A percentile compares a stretch with the other conserved stretches of the same genome.
Conservation (phyloP, 2,113 vertebrate species). For the Aptenodytes patagonicus region DNA sequence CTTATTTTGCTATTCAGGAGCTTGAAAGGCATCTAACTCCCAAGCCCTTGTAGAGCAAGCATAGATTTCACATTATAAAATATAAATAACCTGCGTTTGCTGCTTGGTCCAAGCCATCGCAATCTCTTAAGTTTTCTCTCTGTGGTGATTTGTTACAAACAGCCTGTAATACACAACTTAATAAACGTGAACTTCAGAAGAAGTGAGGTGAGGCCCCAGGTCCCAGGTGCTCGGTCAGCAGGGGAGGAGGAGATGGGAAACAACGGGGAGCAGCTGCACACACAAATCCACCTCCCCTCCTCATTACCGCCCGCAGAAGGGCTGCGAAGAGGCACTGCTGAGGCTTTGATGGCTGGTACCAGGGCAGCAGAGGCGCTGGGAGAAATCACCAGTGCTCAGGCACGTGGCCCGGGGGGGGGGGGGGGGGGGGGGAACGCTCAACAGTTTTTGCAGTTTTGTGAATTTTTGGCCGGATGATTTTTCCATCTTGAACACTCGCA, state of each 20-base stretch:
- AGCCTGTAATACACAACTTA: background rate
- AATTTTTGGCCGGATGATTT: background rate
- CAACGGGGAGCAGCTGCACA: background rate
- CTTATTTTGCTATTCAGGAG: conserved; percentile 40
- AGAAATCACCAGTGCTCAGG: background rate
- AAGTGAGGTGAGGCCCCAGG: background rate
- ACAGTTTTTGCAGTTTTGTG: background rate
- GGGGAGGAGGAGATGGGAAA: background rate
- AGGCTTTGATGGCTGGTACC: rapidly evolving
- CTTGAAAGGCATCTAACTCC: conserved; percentile 3
- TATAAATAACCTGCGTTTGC: conserved; percentile 18
- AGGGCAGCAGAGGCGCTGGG: background rate
- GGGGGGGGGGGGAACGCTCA: rapidly evolving
- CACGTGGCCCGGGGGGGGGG: rapidly evolving
- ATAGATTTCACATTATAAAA: conserved; percentile 25
- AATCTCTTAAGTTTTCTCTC: background rate
- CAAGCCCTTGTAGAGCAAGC: background rate
- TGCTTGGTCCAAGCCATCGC: background rate
- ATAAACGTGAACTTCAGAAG: background rate
- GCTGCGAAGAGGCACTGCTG: background rate
- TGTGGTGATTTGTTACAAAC: background rate
- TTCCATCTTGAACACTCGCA: background rate
- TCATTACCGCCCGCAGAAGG: rapidly evolving
- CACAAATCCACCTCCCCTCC: background rate
- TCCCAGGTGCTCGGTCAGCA: background rate